Evolutionary conservation across 2,113 vertebrate genomes (phyloP).

Genomic region (Bungarus multicinctus): DNA sequence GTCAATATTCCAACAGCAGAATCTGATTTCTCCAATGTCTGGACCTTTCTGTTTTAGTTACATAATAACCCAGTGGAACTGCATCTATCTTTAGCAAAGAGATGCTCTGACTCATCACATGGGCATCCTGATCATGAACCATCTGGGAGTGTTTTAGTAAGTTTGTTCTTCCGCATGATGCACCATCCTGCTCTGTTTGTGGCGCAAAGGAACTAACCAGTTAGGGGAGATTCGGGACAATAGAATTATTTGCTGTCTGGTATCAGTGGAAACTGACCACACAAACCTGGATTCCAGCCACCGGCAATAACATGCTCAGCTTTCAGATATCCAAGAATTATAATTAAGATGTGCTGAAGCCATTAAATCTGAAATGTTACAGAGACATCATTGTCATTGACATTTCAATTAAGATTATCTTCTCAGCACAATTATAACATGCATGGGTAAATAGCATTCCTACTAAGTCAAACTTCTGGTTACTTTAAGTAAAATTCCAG

Average conservation of each 20-base stretch:
- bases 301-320: not conserved
- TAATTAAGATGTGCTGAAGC: not conserved
- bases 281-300: not conserved
- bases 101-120: not conserved
- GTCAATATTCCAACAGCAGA: not conserved
- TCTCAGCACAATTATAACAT: not conserved
- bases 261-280: not conserved
- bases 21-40: not conserved
- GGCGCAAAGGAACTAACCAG: not conserved
- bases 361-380: not conserved
- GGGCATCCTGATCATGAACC: not conserved
- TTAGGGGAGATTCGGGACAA: not conserved
- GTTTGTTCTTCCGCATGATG: not conserved
- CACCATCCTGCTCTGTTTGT: not conserved
- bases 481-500: not conserved
- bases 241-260: not conserved
- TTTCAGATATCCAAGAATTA: not conserved
- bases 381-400: not conserved
- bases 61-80: not conserved
- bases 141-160: constrained; percentile 16
- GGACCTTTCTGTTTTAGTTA: not conserved
- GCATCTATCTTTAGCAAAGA: constrained; percentile 10
- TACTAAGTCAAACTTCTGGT: not conserved
- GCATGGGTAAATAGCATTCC: not conserved
- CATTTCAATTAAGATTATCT: not conserved